Conservation (phyloP, 2,113 vertebrate species). For the Tretioscincus oriximinensis region DNA sequence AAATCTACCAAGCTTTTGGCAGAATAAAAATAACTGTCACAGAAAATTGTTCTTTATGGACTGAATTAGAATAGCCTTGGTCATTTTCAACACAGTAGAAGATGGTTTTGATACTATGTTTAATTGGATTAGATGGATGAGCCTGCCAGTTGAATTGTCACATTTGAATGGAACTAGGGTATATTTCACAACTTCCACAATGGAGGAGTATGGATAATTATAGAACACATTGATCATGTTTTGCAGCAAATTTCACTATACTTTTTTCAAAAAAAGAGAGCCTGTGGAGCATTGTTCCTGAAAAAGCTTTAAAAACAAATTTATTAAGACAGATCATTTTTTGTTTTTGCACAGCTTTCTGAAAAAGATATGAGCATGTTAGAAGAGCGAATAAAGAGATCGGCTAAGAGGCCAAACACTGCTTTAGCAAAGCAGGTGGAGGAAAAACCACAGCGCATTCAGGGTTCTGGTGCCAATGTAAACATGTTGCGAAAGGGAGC, state of each 20-base stretch:
- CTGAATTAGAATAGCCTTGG: background rate
- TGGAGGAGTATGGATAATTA: background rate
- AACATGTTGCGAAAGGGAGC: slow-evolving; percentile 85
- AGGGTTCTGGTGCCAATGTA: slow-evolving; percentile 76
- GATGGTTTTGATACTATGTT: background rate
- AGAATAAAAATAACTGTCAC: background rate
- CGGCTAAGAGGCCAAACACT: slow-evolving; percentile 86
- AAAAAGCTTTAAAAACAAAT: background rate
- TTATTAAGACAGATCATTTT: background rate
- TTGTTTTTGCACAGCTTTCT: slow-evolving; percentile 80
- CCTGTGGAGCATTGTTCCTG: background rate
- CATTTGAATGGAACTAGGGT: background rate
- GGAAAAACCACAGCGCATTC: slow-evolving; percentile 81
- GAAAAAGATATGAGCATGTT: slow-evolving; percentile 99
- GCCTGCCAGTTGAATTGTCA: background rate
- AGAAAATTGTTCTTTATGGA: background rate
- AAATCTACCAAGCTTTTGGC: background rate
- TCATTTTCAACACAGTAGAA: background rate
- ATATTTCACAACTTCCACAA: background rate
- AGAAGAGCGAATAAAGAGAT: slow-evolving; percentile 95
- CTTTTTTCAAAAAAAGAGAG: background rate
- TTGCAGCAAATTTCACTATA: background rate
- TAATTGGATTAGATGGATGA: slow-evolving; percentile 12
- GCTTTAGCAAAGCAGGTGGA: slow-evolving; percentile 79
- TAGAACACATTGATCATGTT: background rate